Conservation (phyloP, 2,113 vertebrate genomes). For the Salvator merianae region DNA sequence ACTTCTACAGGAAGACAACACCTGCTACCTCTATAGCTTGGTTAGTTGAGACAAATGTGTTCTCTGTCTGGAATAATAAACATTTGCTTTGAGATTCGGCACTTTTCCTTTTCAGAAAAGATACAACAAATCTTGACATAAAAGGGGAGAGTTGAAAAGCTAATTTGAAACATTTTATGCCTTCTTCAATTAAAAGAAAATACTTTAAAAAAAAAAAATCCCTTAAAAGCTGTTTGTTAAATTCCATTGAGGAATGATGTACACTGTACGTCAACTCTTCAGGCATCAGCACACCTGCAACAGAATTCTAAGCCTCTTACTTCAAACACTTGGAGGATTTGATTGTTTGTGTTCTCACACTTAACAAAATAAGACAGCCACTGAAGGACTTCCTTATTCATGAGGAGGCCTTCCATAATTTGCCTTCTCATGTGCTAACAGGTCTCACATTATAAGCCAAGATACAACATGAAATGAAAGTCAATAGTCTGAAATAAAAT, state of each 20-base stretch:
- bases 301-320: constrained; percentile 21
- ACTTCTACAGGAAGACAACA: not conserved
- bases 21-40: not conserved
- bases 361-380: constrained; percentile 35
- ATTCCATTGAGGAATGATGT: not conserved
- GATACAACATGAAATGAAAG: constrained; percentile 28
- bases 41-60: constrained; percentile 20
- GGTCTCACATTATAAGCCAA: constrained; percentile 29
- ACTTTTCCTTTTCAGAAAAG: constrained; percentile 24
- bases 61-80: constrained; percentile 23
- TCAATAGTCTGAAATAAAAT: constrained; percentile 17
- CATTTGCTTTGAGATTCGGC: constrained; percentile 24
- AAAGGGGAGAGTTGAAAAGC: constrained; percentile 27
- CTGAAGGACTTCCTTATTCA: constrained; percentile 33
- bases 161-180: not conserved
- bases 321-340: constrained; percentile 10
- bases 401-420: constrained; percentile 17
- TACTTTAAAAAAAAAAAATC: not conserved
- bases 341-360: constrained; percentile 13
- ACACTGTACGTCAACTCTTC: not conserved
- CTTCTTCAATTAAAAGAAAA: not conserved
- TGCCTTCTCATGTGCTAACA: not conserved
- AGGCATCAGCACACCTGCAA: constrained; percentile 33
- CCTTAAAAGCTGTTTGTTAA: constrained; percentile 37
- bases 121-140: constrained; percentile 5